Percentiles rank a stretch among this genome's conserved stretches.
Conservation (phyloP, 2,113 vertebrate species). For the Ornithorhynchus anatinus region DNA sequence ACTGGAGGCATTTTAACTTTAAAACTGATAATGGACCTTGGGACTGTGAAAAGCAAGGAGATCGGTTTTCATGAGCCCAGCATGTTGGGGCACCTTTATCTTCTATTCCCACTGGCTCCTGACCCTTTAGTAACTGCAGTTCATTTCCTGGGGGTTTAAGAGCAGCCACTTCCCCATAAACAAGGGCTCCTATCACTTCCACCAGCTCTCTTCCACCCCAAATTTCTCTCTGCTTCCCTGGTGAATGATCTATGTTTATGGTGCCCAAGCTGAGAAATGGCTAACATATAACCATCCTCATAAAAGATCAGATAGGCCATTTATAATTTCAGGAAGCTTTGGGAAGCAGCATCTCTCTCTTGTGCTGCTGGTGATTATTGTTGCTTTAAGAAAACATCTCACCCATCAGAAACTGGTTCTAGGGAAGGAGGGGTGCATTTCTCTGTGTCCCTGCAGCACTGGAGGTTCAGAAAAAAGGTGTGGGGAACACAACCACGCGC, state of each 20-base stretch:
- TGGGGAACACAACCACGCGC: no score
- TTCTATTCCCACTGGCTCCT: not conserved
- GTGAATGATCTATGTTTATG: not conserved
- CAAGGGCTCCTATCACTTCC: no score
- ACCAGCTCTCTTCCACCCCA: no score
- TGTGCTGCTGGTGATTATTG: conserved; percentile 24
- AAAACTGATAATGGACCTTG: no score
- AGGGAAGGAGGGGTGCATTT: conserved; percentile 13
- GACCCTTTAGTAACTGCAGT: not conserved
- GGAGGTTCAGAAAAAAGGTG: no score
- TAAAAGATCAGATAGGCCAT: conserved; percentile 3
- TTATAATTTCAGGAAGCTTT: conserved; percentile 34
- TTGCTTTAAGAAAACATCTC: conserved; percentile 36
- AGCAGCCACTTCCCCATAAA: not conserved
- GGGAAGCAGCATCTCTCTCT: not conserved
- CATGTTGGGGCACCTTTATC: no score
- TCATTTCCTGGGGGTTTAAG: not conserved
- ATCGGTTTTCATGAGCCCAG: no score
- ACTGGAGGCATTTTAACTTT: no score
- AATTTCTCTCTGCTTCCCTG: not conserved
- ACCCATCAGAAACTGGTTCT: not conserved
- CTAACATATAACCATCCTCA: not conserved
- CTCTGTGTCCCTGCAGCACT: no score
- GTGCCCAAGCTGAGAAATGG: not conserved
- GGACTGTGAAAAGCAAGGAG: no score